Evolutionary conservation across 2,113 vertebrate genomes (phyloP).

Genomic region (Trachemys scripta): DNA sequence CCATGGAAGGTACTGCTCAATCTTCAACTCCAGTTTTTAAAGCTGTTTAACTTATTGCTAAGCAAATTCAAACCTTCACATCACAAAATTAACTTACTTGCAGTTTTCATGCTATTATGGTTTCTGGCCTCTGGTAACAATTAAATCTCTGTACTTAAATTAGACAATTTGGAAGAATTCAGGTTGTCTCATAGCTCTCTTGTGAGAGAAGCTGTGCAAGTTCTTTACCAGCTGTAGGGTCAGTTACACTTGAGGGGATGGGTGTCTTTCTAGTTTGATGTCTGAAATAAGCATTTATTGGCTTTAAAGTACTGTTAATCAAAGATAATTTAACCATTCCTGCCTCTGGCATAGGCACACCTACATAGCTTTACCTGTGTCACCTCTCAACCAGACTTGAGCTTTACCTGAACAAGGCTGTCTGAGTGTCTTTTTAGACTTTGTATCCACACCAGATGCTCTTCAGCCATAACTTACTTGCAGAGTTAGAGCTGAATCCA

Average conservation of each 20-base stretch:
- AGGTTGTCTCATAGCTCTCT: background rate
- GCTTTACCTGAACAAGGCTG: background rate
- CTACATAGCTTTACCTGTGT: background rate
- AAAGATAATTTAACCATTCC: background rate
- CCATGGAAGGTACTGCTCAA: too few species aligned
- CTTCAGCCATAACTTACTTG: too few species aligned
- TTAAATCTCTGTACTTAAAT: too few species aligned
- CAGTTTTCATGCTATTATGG: too few species aligned
- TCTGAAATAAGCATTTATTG: background rate
- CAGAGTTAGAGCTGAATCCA: too few species aligned
- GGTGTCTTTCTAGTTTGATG: background rate
- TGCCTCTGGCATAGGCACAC: background rate
- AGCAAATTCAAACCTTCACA: background rate
- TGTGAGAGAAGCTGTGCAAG: background rate
- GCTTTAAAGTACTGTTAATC: background rate
- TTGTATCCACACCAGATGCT: too few species aligned
- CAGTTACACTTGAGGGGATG: background rate
- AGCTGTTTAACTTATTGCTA: background rate
- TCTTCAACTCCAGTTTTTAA: background rate
- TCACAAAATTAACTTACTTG: too few species aligned
- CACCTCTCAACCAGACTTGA: background rate
- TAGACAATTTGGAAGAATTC: background rate
- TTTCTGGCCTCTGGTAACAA: too few species aligned
- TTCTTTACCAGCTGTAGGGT: background rate
- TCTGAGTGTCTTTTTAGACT: too few species aligned